phyloP scores from a whole-genome alignment of 2,797 vertebrate genomes.

The Anisognathus igniventris region DNA sequence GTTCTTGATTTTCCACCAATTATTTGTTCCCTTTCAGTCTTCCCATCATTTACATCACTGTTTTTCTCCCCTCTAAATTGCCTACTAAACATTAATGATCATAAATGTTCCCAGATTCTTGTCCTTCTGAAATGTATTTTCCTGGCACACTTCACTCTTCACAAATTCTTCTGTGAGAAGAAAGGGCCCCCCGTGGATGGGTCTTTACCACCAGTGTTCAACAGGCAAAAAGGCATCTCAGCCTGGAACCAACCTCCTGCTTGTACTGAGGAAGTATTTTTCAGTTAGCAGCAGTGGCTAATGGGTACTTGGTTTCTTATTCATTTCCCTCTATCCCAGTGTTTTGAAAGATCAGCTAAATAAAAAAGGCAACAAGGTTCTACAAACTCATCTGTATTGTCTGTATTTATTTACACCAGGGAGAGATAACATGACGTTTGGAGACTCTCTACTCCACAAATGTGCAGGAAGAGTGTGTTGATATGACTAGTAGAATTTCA shows the following conservation, averaged over 20 bases:
- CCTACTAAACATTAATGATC: background rate
- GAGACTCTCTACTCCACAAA: background rate
- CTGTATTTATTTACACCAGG: background rate
- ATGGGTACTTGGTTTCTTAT: background rate
- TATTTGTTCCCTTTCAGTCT: background rate
- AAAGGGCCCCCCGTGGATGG: background rate
- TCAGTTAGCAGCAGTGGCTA: background rate
- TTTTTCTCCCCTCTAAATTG: background rate
- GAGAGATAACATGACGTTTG: background rate
- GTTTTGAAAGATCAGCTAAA: background rate
- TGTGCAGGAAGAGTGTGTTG: background rate
- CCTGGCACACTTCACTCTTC: background rate
- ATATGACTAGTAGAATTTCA: background rate
- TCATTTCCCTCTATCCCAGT: background rate
- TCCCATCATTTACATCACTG: background rate
- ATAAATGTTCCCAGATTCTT: background rate
- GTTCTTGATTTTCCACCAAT: background rate
- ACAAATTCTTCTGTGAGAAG: background rate
- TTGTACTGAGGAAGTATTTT: background rate
- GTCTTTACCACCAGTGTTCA: background rate
- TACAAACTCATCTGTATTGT: background rate
- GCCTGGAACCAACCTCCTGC: background rate
- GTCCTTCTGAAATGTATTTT: background rate
- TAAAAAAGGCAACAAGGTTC: background rate
- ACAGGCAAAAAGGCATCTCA: background rate